A percentile compares a stretch with the other conserved stretches of the same genome.
Evolutionary conservation across 2,888 invertebrate species (phyloP).

Genomic region (Apamea sordens): DNA sequence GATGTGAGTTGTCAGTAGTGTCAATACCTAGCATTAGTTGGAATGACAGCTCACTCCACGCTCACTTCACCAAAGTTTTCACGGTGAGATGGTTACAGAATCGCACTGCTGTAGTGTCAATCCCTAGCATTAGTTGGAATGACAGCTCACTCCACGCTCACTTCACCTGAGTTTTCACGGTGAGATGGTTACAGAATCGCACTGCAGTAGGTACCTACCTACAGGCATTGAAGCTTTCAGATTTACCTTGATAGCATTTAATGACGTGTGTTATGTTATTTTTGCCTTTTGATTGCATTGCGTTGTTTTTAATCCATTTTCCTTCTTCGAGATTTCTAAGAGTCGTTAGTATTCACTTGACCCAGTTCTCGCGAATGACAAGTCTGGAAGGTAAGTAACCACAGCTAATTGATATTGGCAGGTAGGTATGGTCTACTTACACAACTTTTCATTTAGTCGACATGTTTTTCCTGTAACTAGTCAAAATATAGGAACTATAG

Average conservation of each 20-base stretch:
- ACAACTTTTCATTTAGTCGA: not conserved
- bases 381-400: conserved; percentile 12
- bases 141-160: too few species aligned
- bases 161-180: too few species aligned
- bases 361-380: conserved; percentile 16
- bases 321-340: conserved; percentile 12
- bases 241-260: not conserved
- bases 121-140: too few species aligned
- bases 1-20: too few species aligned
- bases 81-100: too few species aligned
- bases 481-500: not conserved
- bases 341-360: conserved; percentile 26
- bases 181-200: too few species aligned
- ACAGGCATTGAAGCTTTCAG: too few species aligned
- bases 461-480: not conserved
- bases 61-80: too few species aligned
- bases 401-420: not conserved
- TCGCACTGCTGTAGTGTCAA: too few species aligned
- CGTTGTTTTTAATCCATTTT: conserved; percentile 22
- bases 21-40: too few species aligned
- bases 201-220: too few species aligned
- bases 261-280: not conserved
- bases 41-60: too few species aligned
- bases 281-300: conserved; percentile 7
- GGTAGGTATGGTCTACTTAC: not conserved